Base-by-base conservation (phyloP, 2,113 vertebrate genomes). In the Gobiocypris rarus region DNA sequence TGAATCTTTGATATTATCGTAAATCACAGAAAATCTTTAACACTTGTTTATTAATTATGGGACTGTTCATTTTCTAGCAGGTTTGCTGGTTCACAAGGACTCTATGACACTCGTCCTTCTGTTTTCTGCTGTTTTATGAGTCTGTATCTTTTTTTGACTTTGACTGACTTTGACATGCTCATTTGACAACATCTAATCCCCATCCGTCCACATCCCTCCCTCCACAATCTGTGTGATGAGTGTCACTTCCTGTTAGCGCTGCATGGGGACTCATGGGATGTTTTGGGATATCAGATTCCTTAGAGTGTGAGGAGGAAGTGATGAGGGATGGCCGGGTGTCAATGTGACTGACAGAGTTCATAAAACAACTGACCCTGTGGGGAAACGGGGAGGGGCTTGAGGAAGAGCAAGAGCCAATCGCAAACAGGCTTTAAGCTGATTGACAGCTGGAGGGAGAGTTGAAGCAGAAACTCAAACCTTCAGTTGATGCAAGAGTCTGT, bases 221-320 rank as follows among this genome's bases (percentile, higher is more conserved):
- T 28, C 28, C 0, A 38, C 52, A 7, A 22, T 15, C 75, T 77
- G 52, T 28, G 7, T 71, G 34, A 83, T 17, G 34, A 73, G 24
- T 58, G 69, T 83, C 81, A 83, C 34, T 70, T 83, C 34, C 54
- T 65, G 41, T 34, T 74, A 75, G 58, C 13, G 43, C 54, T 75
- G 38, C 38, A 38, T 38, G 56, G 19, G 82, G 56, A 2, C 50
- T 76, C 75, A 6, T 31, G 75, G 75, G 52, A 77, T 50, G 24
- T 75, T 19, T 9, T 73, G 52, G 26, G 52, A 69, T 5, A 41
- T 38, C 31, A 67, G 31, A 67, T 31, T 69, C 19, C 9, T n/a
- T 22, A 41, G 65, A 69, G 65, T 69, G 65, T 41, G 19, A 41
- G 65, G 65, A 74, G 52, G 19, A 73, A 74, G 69, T 22, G 54